phyloP scores from a whole-genome alignment of 92 coral and sea anemone species.

The Palythoa grandiflora region DNA sequence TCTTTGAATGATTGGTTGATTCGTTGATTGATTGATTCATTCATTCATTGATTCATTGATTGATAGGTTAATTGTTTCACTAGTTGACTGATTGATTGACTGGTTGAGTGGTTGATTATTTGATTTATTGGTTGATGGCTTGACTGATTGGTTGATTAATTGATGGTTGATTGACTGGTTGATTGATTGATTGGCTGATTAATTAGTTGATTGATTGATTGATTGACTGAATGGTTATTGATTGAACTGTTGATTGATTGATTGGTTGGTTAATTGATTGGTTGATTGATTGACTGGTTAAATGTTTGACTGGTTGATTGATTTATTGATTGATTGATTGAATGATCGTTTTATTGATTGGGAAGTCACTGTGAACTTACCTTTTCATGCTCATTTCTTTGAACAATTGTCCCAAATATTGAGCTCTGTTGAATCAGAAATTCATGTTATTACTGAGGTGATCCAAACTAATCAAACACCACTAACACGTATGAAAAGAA shows the following conservation, averaged over 20 bases:
- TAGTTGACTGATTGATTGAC: background rate
- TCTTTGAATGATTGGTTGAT: background rate
- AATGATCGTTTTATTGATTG: background rate
- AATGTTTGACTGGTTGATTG: background rate
- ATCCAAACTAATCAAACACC: too few relatives aligned
- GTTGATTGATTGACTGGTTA: background rate
- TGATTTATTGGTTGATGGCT: background rate
- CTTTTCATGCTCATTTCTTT: constrained; percentile 29
- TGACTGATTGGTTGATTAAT: background rate
- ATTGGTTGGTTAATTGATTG: background rate
- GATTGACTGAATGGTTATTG: background rate
- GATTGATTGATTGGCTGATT: background rate
- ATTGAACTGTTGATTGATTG: too few relatives aligned
- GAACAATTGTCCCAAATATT: constrained; percentile 41
- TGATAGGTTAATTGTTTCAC: background rate
- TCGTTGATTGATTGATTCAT: background rate
- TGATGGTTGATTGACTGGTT: background rate
- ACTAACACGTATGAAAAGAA: too few relatives aligned
- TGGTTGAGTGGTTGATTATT: background rate
- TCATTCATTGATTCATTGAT: background rate
- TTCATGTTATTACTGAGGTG: background rate
- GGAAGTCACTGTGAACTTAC: background rate
- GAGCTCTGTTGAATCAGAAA: constrained; percentile 17
- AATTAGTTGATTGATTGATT: background rate
- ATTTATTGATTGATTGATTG: background rate